Conservation (phyloP, 2,888 invertebrate genomes). For the Lamproptera curius region DNA sequence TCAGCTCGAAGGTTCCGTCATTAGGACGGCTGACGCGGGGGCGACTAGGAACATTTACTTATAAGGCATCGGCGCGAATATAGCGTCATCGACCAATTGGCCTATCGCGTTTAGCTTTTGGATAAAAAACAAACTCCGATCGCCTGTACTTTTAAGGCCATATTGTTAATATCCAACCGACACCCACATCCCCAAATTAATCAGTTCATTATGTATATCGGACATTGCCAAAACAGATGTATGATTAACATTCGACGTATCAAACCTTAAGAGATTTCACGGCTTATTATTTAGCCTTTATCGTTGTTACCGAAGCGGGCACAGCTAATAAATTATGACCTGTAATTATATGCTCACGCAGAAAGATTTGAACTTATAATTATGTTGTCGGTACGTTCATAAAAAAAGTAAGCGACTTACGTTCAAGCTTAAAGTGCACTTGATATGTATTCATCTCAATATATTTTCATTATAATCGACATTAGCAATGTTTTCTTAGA, state of each 20-base stretch:
- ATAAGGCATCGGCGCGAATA: conserved; percentile 55
- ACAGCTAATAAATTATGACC: no score
- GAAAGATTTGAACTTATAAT: no score
- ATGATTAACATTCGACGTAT: conserved; percentile 18
- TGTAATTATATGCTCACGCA: no score
- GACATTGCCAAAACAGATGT: conserved; percentile 22
- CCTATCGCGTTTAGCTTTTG: conserved; percentile 50
- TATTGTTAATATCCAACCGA: conserved; percentile 51
- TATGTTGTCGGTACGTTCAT: no score
- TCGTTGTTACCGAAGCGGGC: no score
- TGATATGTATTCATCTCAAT: no score
- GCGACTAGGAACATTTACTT: conserved; percentile 71
- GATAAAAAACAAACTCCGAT: conserved; percentile 51
- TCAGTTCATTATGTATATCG: conserved; percentile 25
- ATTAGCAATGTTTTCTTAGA: no score
- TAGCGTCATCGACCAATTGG: conserved; percentile 66
- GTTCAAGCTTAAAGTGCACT: neutral
- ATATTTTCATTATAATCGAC: no score
- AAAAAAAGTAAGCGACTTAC: no score
- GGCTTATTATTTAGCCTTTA: no score
- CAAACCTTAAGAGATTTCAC: neutral
- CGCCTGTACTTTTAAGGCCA: conserved; percentile 62
- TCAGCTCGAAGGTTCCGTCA: conserved; percentile 46
- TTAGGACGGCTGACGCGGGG: conserved; percentile 53
- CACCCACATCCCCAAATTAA: conserved; percentile 44